These are phyloP conservation scores for Pelusios castaneus DNA, from an alignment of 2,113 vertebrate species.

Conservation along the genomic window DNA sequence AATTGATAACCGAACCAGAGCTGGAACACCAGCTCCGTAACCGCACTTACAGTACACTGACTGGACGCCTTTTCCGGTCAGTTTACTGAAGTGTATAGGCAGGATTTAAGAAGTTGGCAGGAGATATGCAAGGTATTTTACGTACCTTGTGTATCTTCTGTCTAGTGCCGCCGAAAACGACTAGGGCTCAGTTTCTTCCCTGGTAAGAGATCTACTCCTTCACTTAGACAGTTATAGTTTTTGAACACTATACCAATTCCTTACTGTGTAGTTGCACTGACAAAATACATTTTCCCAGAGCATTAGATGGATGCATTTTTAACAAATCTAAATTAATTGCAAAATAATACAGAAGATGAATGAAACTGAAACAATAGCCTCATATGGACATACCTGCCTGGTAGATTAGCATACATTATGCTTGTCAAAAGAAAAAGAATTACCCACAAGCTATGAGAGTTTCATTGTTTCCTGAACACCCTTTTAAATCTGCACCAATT, in stretches of 20 bases:
- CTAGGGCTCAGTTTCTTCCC: slow-evolving; percentile 24
- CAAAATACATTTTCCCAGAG: neutral
- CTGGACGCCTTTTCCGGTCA: no score
- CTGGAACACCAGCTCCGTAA: no score
- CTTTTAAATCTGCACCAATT: neutral
- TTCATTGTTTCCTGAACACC: slow-evolving; percentile 7
- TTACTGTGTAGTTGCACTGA: neutral
- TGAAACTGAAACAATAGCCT: neutral
- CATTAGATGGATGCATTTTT: fast-evolving
- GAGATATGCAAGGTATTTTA: no score
- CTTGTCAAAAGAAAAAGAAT: neutral
- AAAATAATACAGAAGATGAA: neutral
- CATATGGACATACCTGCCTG: neutral
- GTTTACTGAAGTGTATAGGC: no score
- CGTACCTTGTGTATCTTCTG: no score
- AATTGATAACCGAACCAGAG: no score
- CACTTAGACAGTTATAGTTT: neutral
- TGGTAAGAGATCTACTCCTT: slow-evolving; percentile 14
- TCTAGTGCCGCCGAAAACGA: no score
- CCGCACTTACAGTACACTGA: no score
- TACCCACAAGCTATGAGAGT: neutral
- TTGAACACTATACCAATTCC: neutral
- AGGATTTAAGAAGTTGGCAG: no score
- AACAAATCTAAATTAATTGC: neutral
- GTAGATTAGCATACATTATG: neutral